Base-by-base conservation (phyloP, 2,113 vertebrate species). In the Falco punctatus region DNA sequence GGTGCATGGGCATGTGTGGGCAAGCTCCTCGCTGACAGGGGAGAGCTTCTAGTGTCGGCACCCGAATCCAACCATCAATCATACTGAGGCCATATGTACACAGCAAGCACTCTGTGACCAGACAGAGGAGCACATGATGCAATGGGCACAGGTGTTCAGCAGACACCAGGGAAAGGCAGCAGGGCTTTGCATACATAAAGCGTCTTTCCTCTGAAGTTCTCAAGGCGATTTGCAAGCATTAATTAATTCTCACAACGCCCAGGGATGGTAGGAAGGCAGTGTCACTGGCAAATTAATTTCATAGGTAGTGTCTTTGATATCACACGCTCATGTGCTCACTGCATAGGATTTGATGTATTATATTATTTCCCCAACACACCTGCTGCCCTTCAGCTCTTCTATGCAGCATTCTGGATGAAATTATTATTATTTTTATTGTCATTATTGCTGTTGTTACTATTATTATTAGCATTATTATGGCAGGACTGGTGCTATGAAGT, bases 111-210 rank as follows among this genome's bases (percentile, higher is more conserved):
- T 64, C 82, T 26, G 92, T 3, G 21, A 94, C 86, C 95, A 81
- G 90, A 57, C 88, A 95, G 86, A 46, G 88, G 91, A 15, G 95
- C 92, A 69, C 95, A 92, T 97, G 97, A 96, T 92, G 97, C 97
- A 97, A 96, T 2, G 94, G 97, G 97, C 95, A 94, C 96, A 97
- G 97, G 96, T 97, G 97, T 93, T 93, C 92, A 51, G 86, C 95
- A 96, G 65, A 59, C 87, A 89, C 92, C 69, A 4, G 82, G 84
- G 72, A 94, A 88, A 87, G 83, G 95, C 93, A 89, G 73, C 66
- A 24, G 81, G 81, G 90, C 96, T 97, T 96, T 97, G 95, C 95
- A 94, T 94, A 72, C 78, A 52, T 49, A 86, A 80, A 81, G 32
- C 9, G 0, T 67, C 96, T 93, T 93, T 23, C 91, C 89, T 97